Evolutionary conservation across 64 coral and sea anemone genomes (phyloP).

Genomic region (Pocillopora damicornis): DNA sequence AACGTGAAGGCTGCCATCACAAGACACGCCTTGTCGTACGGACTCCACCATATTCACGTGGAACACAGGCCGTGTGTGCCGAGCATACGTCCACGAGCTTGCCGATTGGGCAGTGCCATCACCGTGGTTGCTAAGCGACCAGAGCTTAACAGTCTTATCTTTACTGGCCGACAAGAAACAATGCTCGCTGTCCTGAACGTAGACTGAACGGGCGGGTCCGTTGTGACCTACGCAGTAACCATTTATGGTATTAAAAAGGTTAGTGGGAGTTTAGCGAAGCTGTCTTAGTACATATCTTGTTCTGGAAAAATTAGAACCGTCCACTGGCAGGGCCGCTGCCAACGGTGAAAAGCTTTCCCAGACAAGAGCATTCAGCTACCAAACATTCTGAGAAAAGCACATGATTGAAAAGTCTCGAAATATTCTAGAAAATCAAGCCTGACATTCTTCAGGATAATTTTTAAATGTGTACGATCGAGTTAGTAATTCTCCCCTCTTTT

Average conservation of each 20-base stretch:
- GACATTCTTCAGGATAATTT: too few species aligned
- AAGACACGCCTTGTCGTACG: constrained; percentile 78
- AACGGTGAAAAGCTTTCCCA: too few species aligned
- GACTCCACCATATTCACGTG: constrained; percentile 86
- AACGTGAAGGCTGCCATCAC: constrained; percentile 92
- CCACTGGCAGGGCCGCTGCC: too few species aligned
- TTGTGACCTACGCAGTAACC: constrained; percentile 62
- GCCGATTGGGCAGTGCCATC: constrained; percentile 96
- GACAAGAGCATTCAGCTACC: too few species aligned
- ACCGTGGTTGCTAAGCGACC: constrained; percentile 98
- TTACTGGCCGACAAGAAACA: constrained; percentile 90
- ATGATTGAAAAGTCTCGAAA: too few species aligned
- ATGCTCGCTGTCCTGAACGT: constrained; percentile 92
- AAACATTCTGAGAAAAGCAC: too few species aligned
- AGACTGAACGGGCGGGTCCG: constrained; percentile 73
- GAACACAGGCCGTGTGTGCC: constrained; percentile 81
- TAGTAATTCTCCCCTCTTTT: too few species aligned
- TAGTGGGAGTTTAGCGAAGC: background rate
- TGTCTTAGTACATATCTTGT: background rate
- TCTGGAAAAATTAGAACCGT: too few species aligned
- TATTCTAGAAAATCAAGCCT: too few species aligned
- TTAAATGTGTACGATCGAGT: too few species aligned
- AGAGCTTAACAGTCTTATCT: constrained; percentile 96
- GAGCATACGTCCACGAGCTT: constrained; percentile 90
- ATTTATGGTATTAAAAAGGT: background rate